Evolutionary conservation across 2,113 vertebrate species (phyloP).

Genomic region (Serinus canaria): DNA sequence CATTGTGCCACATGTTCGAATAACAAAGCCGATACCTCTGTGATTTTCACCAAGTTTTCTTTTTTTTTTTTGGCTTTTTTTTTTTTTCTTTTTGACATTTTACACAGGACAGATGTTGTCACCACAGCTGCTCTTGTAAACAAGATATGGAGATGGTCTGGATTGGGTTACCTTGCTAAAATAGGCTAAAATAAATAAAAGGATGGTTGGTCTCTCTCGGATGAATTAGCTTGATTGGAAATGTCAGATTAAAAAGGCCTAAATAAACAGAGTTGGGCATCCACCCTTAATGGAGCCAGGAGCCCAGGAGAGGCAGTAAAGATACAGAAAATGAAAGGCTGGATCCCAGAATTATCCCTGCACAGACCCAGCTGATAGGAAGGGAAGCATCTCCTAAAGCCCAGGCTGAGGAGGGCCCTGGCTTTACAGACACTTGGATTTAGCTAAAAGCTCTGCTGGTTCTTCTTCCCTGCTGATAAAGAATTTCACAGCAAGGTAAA

Average conservation of each 20-base stretch:
- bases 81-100: conserved; percentile 13
- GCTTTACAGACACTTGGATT: neutral
- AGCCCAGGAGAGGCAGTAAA: conserved; percentile 3
- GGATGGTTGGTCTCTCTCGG: conserved; percentile 76
- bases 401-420: neutral
- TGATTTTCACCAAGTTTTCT: neutral
- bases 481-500: neutral
- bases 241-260: conserved; percentile 79
- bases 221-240: conserved; percentile 80
- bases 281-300: conserved; percentile 55
- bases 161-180: conserved; percentile 75
- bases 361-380: neutral
- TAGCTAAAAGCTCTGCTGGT: neutral
- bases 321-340: neutral
- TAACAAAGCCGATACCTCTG: neutral
- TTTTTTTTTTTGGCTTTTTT: fast-evolving
- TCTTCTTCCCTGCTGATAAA: neutral
- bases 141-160: conserved; percentile 69
- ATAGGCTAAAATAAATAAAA: conserved; percentile 78
- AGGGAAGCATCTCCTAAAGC: neutral
- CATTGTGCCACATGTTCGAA: neutral
- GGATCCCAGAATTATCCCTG: neutral
- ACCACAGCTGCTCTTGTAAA: conserved; percentile 64
- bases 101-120: conserved; percentile 73
- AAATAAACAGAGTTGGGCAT: conserved; percentile 74